A percentile compares a stretch with the other conserved stretches of the same genome.
Conservation (phyloP, 2,888 invertebrate genomes). For the Agrypnus murinus region DNA sequence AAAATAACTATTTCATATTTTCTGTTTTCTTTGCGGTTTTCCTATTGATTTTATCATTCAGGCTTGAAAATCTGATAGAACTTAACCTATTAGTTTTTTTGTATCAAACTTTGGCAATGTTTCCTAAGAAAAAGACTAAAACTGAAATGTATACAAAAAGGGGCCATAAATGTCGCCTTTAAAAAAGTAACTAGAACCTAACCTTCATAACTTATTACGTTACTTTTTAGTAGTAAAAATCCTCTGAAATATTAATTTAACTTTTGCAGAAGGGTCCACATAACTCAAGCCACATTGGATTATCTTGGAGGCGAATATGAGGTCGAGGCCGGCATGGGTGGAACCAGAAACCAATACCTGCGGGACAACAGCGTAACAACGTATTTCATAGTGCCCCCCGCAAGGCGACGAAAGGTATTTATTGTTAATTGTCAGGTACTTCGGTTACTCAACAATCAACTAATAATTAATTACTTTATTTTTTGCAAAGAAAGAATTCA, state of each 20-base stretch:
- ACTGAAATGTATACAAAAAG: too few relatives aligned
- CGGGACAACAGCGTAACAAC: slow-evolving; percentile 90
- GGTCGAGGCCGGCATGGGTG: slow-evolving; percentile 91
- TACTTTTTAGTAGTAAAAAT: too few relatives aligned
- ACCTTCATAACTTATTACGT: too few relatives aligned
- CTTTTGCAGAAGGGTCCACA: slow-evolving; percentile 81
- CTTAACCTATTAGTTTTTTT: too few relatives aligned
- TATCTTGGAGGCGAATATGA: slow-evolving; percentile 92
- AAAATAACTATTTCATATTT: too few relatives aligned
- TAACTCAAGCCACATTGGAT: slow-evolving; percentile 89
- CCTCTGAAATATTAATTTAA: not conserved
- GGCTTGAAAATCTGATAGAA: too few relatives aligned
- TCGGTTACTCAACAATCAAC: slow-evolving; percentile 11
- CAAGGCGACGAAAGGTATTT: slow-evolving; percentile 86
- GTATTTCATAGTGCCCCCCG: slow-evolving; percentile 92
- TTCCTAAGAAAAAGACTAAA: too few relatives aligned
- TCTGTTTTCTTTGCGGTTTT: too few relatives aligned
- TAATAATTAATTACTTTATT: slow-evolving; percentile 3
- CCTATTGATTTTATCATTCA: too few relatives aligned
- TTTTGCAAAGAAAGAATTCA: not conserved
- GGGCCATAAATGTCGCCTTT: too few relatives aligned
- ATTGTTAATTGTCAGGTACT: slow-evolving; percentile 26
- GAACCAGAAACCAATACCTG: slow-evolving; percentile 87
- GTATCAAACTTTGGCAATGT: too few relatives aligned
- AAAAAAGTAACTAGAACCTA: too few relatives aligned